phyloP scores from a whole-genome alignment of 2,888 invertebrate species.

The Sarcophaga variegata region DNA sequence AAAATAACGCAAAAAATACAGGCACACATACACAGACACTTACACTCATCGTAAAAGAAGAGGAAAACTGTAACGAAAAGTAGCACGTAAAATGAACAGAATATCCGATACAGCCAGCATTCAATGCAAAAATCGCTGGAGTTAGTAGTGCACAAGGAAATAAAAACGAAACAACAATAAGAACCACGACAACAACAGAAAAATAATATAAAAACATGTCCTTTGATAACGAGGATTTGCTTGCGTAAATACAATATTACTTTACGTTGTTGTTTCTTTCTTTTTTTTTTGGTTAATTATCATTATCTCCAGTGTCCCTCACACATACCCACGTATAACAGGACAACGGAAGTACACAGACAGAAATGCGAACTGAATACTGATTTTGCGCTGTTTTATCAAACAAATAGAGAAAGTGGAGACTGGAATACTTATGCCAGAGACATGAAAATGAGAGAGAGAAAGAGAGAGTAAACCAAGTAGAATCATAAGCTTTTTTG shows the following conservation, averaged over 20 bases:
- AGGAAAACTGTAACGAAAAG: background rate
- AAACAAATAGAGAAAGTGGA: conserved; percentile 43
- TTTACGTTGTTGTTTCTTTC: background rate
- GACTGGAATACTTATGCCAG: conserved; percentile 51
- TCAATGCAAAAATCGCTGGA: background rate
- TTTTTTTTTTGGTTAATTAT: conserved; percentile 52
- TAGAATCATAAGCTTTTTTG: conserved; percentile 25
- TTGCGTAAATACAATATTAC: conserved; percentile 67
- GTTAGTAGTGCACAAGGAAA: conserved; percentile 3
- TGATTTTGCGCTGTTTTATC: conserved; percentile 52
- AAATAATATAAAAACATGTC: conserved; percentile 55
- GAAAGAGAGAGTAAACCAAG: background rate
- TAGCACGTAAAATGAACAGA: background rate
- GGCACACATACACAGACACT: background rate
- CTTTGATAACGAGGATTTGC: conserved; percentile 68
- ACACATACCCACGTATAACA: conserved; percentile 3
- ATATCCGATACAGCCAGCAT: background rate
- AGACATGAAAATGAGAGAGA: conserved; percentile 1
- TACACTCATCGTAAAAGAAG: background rate
- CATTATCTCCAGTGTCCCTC: conserved; percentile 27
- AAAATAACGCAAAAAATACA: conserved; percentile 2
- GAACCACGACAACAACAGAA: conserved; percentile 5
- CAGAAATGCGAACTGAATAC: conserved; percentile 3
- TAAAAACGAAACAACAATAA: conserved; percentile 5
- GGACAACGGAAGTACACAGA: conserved; percentile 1